A percentile compares a stretch with the other conserved stretches of the same genome.
phyloP scores from a whole-genome alignment of 2,113 vertebrate genomes.

The Coreoperca whiteheadi region DNA sequence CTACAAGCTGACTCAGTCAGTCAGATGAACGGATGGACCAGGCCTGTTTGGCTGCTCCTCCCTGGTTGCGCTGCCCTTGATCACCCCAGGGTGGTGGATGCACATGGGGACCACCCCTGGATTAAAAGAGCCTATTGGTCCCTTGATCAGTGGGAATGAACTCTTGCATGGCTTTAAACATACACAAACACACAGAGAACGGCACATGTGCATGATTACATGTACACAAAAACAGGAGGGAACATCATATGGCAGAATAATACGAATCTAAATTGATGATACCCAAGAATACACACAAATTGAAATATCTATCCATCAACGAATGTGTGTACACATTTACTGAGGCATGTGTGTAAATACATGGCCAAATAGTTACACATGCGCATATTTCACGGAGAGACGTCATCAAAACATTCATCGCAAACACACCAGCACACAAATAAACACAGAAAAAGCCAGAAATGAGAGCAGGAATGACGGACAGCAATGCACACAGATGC shows the following conservation, averaged over 20 bases:
- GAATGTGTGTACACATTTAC: neutral
- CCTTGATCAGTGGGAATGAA: constrained; percentile 61
- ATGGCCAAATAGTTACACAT: neutral
- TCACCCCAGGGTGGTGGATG: constrained; percentile 47
- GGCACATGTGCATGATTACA: constrained; percentile 48
- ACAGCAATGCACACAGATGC: constrained; percentile 1
- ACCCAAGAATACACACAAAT: constrained; percentile 37
- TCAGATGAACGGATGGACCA: constrained; percentile 47
- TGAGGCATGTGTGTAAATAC: neutral
- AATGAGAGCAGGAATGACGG: neutral
- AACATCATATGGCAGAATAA: constrained; percentile 12
- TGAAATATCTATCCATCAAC: constrained; percentile 15
- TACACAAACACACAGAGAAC: constrained; percentile 40
- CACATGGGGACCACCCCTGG: constrained; percentile 74
- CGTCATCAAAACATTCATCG: constrained; percentile 12
- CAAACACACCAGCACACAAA: constrained; percentile 6
- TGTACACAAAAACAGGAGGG: constrained; percentile 44
- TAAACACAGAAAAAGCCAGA: constrained; percentile 4
- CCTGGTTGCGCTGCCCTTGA: constrained; percentile 41
- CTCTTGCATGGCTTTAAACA: constrained; percentile 40
- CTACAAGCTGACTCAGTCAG: constrained; percentile 60
- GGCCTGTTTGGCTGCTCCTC: constrained; percentile 36
- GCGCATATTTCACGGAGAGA: constrained; percentile 31
- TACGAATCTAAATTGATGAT: constrained; percentile 44
- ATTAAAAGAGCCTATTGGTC: constrained; percentile 55